Conservation (phyloP, 2,113 vertebrate species). For the Tympanuchus pallidicinctus region DNA sequence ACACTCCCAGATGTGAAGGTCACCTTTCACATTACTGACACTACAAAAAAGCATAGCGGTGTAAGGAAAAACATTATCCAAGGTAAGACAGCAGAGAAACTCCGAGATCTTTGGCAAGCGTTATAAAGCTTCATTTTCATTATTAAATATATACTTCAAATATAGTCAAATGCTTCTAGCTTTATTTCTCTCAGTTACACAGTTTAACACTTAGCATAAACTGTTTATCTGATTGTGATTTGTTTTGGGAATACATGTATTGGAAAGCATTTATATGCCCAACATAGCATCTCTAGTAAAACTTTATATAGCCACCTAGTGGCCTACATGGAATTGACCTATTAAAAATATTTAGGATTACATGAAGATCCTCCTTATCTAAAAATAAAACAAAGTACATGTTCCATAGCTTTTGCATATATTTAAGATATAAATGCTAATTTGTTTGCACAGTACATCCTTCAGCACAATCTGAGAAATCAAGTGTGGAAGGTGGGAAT, state of each 20-base stretch:
- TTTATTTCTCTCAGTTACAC: conserved; percentile 62
- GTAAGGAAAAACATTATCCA: neutral
- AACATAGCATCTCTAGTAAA: conserved; percentile 34
- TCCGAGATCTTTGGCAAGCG: neutral
- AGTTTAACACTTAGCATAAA: conserved; percentile 59
- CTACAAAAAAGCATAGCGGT: neutral
- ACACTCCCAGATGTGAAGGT: neutral
- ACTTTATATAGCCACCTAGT: conserved; percentile 60
- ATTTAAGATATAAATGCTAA: conserved; percentile 85
- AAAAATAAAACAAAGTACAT: conserved; percentile 79
- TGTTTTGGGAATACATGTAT: conserved; percentile 1
- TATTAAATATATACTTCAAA: conserved; percentile 34
- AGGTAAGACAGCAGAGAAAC: neutral
- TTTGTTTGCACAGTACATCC: conserved; percentile 81
- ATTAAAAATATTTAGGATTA: conserved; percentile 48
- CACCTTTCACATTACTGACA: neutral
- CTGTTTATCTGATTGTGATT: conserved; percentile 1
- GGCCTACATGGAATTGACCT: conserved; percentile 46
- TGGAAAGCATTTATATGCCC: conserved; percentile 39
- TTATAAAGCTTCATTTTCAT: neutral
- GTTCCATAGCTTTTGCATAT: conserved; percentile 76
- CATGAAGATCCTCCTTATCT: conserved; percentile 48
- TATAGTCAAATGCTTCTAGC: conserved; percentile 50
- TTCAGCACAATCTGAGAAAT: conserved; percentile 75
- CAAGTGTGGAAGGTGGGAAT: conserved; percentile 48